Base-by-base conservation (phyloP, 2,797 vertebrate genomes). In the Rachycentron canadum region DNA sequence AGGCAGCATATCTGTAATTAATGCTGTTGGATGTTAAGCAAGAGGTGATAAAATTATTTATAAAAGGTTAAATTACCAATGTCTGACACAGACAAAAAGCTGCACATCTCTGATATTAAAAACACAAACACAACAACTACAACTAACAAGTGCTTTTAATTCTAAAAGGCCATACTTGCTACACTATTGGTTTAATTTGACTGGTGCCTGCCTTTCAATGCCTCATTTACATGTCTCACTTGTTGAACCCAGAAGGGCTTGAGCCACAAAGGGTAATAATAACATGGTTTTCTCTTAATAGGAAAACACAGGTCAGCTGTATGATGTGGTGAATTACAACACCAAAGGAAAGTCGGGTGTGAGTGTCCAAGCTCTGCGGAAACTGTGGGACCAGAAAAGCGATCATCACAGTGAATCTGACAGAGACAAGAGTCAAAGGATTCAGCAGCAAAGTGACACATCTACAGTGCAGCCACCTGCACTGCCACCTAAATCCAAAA, bases 311-410 rank as follows among this genome's bases (percentile, higher is more conserved):
- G 59, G 40, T 14, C 89, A 94, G 1, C 41, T 96, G 28, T 96
- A 96, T 1, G 95, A 97, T 0, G 90, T 95, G 71, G 91, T 96
- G 64, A 87, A 78, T 1, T 80, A 59, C 52, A 74, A 43, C 0
- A 3, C 17, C 53, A 85, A 26, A 40, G 55, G 8, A 28, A 84
- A 10, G 17, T 19, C 82, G 0, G 85, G 76, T 5, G 84, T 94
- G 59, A 93, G 88, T 1, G 93, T 95, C 23, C 85, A 88, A n/a
- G 93, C 93, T 70, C 79, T 93, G 75, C 78, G 83, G 55, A 77
- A 19, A 26, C 53, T 92, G 26, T 94, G 94, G 93, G 85, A 93
- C 81, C 66, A 91, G 60, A 81, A 75, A 30, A 52, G 10, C 0
- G 41, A 80, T 7, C 36, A 6, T 0, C 45, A 7, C 26, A 17